Base-by-base conservation (phyloP, 2,113 vertebrate genomes). In the Trichechus manatus region DNA sequence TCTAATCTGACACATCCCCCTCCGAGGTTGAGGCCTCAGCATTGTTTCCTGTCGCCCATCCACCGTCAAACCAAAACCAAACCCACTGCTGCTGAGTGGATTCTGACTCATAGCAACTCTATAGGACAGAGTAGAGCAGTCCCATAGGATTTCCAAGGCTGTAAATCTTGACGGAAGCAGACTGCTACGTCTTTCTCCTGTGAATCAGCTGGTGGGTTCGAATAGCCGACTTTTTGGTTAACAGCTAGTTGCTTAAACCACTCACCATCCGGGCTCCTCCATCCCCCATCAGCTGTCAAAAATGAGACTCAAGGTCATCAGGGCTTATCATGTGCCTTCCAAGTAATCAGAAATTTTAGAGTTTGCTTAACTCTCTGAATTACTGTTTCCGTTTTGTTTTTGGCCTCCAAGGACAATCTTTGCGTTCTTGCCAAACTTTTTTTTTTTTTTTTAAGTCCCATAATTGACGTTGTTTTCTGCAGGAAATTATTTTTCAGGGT, bases 321-420 rank as follows among this genome's bases (percentile, higher is more conserved):
- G 47, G 82, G 81, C 78, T 92, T 61, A 75, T 91, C 86, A 39
- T n/a, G 36, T 93, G 13, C 11, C 81, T 91, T 92, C 44, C 81
- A 91, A 80, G 33, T 64, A 86, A 64, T 56, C 11, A 64, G 63
- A 25, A 61, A 56, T 17, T 59, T 74, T 92, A 72, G 80, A 82
- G 44, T 44, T 79, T 94, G 53, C 19, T 91, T 77, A 91, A 59
- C 56, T 64, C 31, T 47, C 39, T n/a, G 64, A n/a, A 87, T 89
- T 91, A 87, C 17, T 61, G 33, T 19, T 89, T 91, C 79, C 31
- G 42, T 93, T 91, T 92, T 63, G 13, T 19, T 93, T 89, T 93
- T 59, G 10, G 47, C 31, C 33, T 64, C 42, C n/a, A 36, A 89
- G 39, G 47, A 80, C 29, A 91, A 53, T 29, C 31, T 27, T 42